Base-by-base conservation (phyloP, 2,888 invertebrate genomes). In the Dicyrtoma fusca region DNA sequence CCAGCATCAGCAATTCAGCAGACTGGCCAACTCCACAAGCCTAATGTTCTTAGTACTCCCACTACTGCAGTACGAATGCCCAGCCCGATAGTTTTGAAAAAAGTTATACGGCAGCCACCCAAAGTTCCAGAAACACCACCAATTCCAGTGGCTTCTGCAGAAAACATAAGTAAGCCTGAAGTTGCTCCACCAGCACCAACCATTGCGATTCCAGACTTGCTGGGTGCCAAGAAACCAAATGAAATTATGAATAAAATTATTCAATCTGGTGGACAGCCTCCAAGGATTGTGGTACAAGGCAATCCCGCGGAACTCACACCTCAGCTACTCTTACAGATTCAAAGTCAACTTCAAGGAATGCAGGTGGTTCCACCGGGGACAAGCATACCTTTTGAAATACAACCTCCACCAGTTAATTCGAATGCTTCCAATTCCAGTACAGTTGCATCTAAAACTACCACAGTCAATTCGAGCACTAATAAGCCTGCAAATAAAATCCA, bases 321-420 rank as follows among this genome's bases (percentile, higher is more conserved):
- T 3, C 87, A 92, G 73, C 92, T 94, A 0, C 93, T 94, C 81
- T 91, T 92, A 79, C 94, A 94, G 86, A 93, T 94, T 19, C 94
- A 94, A 83, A 92, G 93, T 81, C 94, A 94, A 82, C 84, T 94
- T 66, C 65, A 65, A 44, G 65, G 65, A 34, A 71, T 71, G 71
- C 55, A 64, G 47, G 63, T 65, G 23, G 44, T 68, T 26, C 71
- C 71, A 19, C 65, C 71, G 1, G 71, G 71, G 19, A 55, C 69
- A 4, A 34, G 17, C 11, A 69, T 69, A 17, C 70, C 70, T 10
- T 51, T 70, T 25, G 62, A 70, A 63, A 62, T 70, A 17, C 64
- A 71, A 26, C 44, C 71, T 42, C 23, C 42, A 45, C 14, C 55
- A 21, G 55, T 13, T 10, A 69, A 26, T 69, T 45, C 42, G 8